Evolutionary conservation across 2,797 vertebrate genomes (phyloP), one percentile per base, ranked within the genome.

Genomic region (Nyctalus aviator): DNA sequence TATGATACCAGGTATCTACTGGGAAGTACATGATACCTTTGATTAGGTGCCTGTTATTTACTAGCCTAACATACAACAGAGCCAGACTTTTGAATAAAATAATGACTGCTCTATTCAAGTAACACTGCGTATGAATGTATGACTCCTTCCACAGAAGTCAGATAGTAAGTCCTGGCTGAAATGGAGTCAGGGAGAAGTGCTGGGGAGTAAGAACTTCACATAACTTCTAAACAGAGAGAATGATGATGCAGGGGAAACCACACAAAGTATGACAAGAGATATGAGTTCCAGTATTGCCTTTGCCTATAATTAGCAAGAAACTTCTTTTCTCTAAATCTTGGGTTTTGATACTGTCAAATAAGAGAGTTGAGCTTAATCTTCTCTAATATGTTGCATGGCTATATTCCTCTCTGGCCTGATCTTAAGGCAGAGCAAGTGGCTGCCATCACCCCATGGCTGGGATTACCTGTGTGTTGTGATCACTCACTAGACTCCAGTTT

Each of bases 331-430:
- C 11, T 44, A 62, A 41, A 71, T 32, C 20, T 84, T 48, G 32
- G 12, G n/a, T 83, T 88, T 71, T 64, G 41, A 11, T 71, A 21
- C 32, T 87, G 25, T 78, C 86, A 95, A 84, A 89, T 53, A 77
- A 64, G 12, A 9, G 25, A 15, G 20, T 64, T 84, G 62, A 30
- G 75, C 15, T 88, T 90, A 66, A 76, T 41, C 84, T 35, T 79
- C 41, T 46, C 3, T 37, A 35, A 18, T 15, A 35, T 10, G 15
- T 44, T 32, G 18, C 59, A 8, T 21, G 50, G 64, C 50, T 41
- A 7, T 50, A 9, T 6, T 83, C 17, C 41, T 50, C 59, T 77
- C 57, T 32, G 37, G 44, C 35, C 48, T 46, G 8, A 57, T 14
- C 32, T 84, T 81, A 55, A 84, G 25, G 13, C 35, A 69, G n/a